These are phyloP conservation scores for Talpa occidentalis DNA, from an alignment of 2,113 vertebrate species.

Conservation along the genomic window DNA sequence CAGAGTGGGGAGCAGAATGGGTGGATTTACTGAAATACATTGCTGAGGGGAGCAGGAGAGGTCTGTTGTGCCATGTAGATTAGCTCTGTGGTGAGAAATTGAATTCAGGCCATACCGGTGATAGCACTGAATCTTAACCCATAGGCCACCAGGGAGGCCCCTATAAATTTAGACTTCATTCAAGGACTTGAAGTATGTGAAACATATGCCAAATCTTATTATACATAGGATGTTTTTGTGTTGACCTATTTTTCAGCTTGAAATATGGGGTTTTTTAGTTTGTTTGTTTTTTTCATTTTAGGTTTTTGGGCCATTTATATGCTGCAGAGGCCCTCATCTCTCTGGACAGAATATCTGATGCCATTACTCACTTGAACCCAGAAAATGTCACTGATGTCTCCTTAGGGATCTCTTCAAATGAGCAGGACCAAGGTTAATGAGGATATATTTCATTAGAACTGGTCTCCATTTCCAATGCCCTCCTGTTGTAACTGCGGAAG, in stretches of 20 bases:
- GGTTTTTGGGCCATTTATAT: conserved; percentile 98
- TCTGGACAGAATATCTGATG: conserved; percentile 98
- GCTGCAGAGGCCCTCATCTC: conserved; percentile 99
- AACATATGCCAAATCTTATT: neutral
- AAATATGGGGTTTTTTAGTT: conserved; percentile 34
- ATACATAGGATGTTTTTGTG: neutral
- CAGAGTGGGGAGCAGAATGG: too few relatives aligned
- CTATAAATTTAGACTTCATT: neutral
- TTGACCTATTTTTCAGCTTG: neutral
- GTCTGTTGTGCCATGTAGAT: too few relatives aligned
- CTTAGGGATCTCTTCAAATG: conserved; percentile 93
- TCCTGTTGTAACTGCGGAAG: conserved; percentile 60
- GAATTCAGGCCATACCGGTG: too few relatives aligned
- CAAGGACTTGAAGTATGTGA: neutral
- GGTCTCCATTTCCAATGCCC: conserved; percentile 66
- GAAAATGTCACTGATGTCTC: conserved; percentile 98
- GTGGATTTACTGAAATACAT: too few relatives aligned
- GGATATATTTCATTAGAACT: conserved; percentile 74
- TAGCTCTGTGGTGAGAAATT: too few relatives aligned
- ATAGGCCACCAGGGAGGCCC: too few relatives aligned
- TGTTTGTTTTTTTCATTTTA: conserved; percentile 79
- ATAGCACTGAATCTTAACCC: too few relatives aligned
- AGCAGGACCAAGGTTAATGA: conserved; percentile 97
- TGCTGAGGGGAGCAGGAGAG: too few relatives aligned
- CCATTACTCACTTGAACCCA: conserved; percentile 97